Evolutionary conservation across 2,113 vertebrate genomes (phyloP).

Genomic region (Merops nubicus): DNA sequence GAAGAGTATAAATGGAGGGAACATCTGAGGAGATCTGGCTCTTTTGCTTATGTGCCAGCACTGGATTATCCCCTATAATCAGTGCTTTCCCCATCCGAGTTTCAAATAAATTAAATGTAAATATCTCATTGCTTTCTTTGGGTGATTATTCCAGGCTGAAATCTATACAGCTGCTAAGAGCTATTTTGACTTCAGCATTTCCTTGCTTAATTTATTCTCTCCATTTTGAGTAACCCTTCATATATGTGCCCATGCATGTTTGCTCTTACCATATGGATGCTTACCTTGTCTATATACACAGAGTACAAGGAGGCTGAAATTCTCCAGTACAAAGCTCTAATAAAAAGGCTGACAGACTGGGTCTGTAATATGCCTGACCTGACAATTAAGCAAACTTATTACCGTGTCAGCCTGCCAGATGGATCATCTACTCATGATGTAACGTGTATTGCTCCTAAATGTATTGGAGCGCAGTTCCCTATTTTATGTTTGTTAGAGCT

Average conservation of each 20-base stretch:
- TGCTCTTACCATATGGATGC: neutral
- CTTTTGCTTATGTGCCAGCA: neutral
- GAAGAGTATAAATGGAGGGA: conserved; percentile 23
- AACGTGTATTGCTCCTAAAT: conserved; percentile 62
- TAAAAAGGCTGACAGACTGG: conserved; percentile 66
- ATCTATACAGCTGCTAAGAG: conserved; percentile 26
- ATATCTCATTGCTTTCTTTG: conserved; percentile 53
- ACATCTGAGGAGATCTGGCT: conserved; percentile 25
- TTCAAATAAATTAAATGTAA: conserved; percentile 55
- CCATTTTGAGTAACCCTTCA: neutral
- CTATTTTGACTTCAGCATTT: conserved; percentile 39
- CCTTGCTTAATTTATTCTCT: conserved; percentile 26
- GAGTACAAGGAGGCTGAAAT: conserved; percentile 13
- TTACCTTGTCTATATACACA: neutral
- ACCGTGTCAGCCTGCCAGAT: conserved; percentile 76
- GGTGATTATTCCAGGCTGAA: conserved; percentile 36
- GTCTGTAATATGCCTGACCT: conserved; percentile 75
- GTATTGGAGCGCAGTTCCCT: conserved; percentile 56
- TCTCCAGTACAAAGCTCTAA: conserved; percentile 31
- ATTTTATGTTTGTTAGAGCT: conserved; percentile 66
- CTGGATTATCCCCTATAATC: conserved; percentile 55
- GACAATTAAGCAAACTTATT: conserved; percentile 77
- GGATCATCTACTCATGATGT: conserved; percentile 69
- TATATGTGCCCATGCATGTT: neutral
- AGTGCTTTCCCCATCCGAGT: conserved; percentile 19